Base-by-base conservation (phyloP, 2,113 vertebrate species). In the Machaerirhynchus nigripectus region DNA sequence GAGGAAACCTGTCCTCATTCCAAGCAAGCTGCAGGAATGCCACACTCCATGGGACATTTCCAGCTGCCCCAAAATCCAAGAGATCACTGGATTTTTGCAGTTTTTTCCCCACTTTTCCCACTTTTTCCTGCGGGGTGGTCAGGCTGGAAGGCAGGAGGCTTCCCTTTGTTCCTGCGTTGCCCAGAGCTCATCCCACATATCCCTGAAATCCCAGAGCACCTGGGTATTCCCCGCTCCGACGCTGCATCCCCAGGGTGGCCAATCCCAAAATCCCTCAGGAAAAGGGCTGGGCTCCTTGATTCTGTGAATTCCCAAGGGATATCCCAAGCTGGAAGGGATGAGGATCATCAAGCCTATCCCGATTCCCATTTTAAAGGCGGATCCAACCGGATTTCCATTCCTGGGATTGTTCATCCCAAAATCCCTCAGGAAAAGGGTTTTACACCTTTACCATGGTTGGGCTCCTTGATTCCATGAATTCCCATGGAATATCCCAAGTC, bases 91-190 rank as follows among this genome's bases (percentile, higher is more conserved):
- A 53, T 33, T 37, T 69, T 50, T 9, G 20, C 26, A 13, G 74
- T 2, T 21, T 55, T n/a, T 17, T 6, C 4, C 7, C 15, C 3
- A 39, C 2, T 23, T 47, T 28, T 33, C 33, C 28, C 53, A 11
- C 2, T 76, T 82, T 46, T 97, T 97, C 79, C 98, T 97, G 97
- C 98, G 99, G 98, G 98, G 98, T 99, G 98, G 98, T 98, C 98
- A 98, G 97, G 84, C 94, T 97, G 96, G 82, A 94, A 98, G 97
- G 97, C 98, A 97, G 96, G 94, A 98, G 96, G 97, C 68, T 97
- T 97, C 94, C 97, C 74, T 96, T 97, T 98, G 98, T 96, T 95
- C 90, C 21, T 67, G 74, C 7, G 37, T 84, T 94, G 91, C 96
- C 81, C 91, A 96, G 96, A 96, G 93, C 93, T 82, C 94, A 97